Evolutionary conservation across 1,140 invertebrate species (phyloP).

Genomic region (Globodera rostochiensis): DNA sequence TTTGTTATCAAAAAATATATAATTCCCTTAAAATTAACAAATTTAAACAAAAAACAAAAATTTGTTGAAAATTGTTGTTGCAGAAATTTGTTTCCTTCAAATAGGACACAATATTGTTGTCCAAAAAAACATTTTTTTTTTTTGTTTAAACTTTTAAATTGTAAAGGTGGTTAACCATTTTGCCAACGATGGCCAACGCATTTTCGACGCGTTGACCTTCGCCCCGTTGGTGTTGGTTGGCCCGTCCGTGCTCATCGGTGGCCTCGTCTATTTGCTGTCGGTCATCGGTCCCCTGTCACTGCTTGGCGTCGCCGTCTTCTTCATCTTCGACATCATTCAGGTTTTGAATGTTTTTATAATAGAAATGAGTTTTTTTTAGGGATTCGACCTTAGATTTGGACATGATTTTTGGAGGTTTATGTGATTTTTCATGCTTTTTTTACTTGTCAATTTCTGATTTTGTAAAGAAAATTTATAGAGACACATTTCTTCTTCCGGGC

Average conservation of each 20-base stretch:
- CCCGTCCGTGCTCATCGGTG: conserved; percentile 72
- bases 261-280: conserved; percentile 71
- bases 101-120: too few species aligned
- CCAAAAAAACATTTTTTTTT: background rate
- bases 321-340: conserved; percentile 74
- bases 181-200: conserved; percentile 73
- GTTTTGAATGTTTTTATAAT: conserved; percentile 64
- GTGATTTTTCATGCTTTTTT: too few species aligned
- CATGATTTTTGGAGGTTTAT: too few species aligned
- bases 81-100: too few species aligned
- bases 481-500: background rate
- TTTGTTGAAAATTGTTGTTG: background rate
- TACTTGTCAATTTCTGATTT: too few species aligned
- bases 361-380: background rate
- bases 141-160: conserved; percentile 18
- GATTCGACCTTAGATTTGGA: too few species aligned
- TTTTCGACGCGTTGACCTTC: conserved; percentile 73
- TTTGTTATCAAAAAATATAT: too few species aligned
- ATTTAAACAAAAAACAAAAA: background rate
- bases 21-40: too few species aligned
- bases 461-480: background rate
- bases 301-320: conserved; percentile 72
- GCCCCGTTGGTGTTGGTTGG: conserved; percentile 73
- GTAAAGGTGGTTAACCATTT: conserved; percentile 75
- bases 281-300: conserved; percentile 73